Base-by-base conservation (phyloP, 1,140 invertebrate genomes). In the Drosophila subobscura region DNA sequence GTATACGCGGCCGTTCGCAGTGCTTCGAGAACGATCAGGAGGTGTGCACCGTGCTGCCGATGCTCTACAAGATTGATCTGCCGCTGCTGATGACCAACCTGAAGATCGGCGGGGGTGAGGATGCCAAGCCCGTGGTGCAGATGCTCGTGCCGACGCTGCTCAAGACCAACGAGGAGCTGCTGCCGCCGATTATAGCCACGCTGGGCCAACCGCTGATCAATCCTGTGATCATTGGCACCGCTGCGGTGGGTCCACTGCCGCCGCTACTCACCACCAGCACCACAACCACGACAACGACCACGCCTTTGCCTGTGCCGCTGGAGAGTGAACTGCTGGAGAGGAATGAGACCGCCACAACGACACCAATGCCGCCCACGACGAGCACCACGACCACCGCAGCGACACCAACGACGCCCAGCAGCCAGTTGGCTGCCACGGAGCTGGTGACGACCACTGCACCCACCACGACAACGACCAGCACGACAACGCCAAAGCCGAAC, bases 1-100 rank as follows among this genome's bases (percentile, higher is more conserved):
- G 94, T 53, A 93, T 96, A 16, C 94, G 93, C 27, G 95, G 94
- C 5, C 92, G 93, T 0, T 92, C 93, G 0, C 89, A 92, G 60
- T 93, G 94, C 51, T 92, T 92, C n/a, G 93, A 94, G 4, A 86
- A 77, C 51, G 92, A 93, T 53, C 92, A 93, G 63, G 91, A 93
- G 41, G 89, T 89, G 8, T 92, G 92, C 51, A 92, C 91, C 0
- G 90, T 85, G 46, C 92, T 89, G 41, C 92, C 91, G 33, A 86
- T 93, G 46, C 75, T 93, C 7, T 91, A 93, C 42, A 79, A 83
- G 27, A 64, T 84, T 16, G 84, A 88, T 14, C 44, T 92, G 10
- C 78, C 89, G 1, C 25, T 79, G 22, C 25, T 84, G 54, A 51
- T 86, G 52, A 55, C 68, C 29, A 76, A 79, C n/a, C 50, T 88